Percentiles rank a stretch among this genome's conserved stretches.
Evolutionary conservation across 1,140 invertebrate genomes (phyloP).

Genomic region (Aphis craccivora): DNA sequence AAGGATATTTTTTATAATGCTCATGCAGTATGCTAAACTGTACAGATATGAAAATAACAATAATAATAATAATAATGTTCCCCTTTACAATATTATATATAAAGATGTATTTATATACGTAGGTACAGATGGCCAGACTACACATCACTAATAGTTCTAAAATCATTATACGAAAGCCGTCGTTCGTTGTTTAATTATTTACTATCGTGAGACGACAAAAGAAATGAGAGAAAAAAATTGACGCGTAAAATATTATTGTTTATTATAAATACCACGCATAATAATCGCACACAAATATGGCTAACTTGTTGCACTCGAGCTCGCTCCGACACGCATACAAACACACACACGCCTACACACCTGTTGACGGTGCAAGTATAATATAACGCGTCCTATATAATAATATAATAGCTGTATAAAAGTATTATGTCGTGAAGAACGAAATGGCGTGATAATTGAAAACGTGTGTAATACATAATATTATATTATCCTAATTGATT

Average conservation of each 20-base stretch:
- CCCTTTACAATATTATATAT: neutral
- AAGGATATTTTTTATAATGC: neutral
- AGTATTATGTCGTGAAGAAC: neutral
- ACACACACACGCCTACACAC: neutral
- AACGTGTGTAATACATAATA: neutral
- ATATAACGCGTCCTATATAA: neutral
- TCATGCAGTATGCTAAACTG: neutral
- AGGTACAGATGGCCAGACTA: neutral
- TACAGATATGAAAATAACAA: neutral
- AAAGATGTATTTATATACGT: neutral
- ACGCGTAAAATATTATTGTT: neutral
- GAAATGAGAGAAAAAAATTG: neutral
- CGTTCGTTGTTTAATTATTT: neutral
- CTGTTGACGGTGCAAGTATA: neutral
- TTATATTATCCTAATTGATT: no score
- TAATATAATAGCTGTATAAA: neutral
- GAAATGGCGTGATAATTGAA: neutral
- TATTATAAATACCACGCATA: neutral
- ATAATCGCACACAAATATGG: neutral
- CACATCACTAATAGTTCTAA: neutral
- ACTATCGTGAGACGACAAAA: neutral
- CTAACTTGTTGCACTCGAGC: slow-evolving; percentile 26
- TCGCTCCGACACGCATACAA: neutral
- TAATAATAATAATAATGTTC: neutral
- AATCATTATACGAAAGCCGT: neutral